Evolutionary conservation across 2,113 vertebrate genomes (phyloP).

Genomic region (Psilopsiagon aurifrons): DNA sequence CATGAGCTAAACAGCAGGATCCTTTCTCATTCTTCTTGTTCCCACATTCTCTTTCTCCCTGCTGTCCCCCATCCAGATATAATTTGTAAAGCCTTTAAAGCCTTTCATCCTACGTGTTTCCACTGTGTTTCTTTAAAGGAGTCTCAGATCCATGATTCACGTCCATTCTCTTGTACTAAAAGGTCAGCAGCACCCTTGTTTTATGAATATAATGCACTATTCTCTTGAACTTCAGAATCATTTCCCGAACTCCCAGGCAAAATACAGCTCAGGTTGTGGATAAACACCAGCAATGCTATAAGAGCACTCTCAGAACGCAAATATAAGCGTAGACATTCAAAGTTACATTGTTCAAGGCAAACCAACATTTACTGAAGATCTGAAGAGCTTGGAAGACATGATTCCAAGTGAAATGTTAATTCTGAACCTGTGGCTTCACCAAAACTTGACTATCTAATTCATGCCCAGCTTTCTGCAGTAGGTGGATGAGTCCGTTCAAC

Average conservation of each 20-base stretch:
- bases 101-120: conserved; percentile 28
- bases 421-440: neutral
- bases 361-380: neutral
- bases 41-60: conserved; percentile 49
- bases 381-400: neutral
- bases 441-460: accelerated
- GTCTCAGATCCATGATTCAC: conserved; percentile 12
- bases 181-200: conserved; percentile 23
- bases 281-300: neutral
- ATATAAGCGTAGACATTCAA: neutral
- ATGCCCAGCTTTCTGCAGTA: neutral
- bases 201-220: conserved; percentile 14
- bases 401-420: neutral
- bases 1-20: conserved; percentile 46
- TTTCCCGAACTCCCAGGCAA: conserved; percentile 24
- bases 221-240: neutral
- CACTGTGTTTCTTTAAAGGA: neutral
- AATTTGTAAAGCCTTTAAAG: conserved; percentile 55
- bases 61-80: neutral
- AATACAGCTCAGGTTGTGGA: neutral
- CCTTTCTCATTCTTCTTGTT: conserved; percentile 34
- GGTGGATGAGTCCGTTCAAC: neutral
- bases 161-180: conserved; percentile 17
- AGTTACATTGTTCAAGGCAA: neutral
- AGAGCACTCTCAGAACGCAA: neutral